Conservation (phyloP, 2,113 vertebrate genomes). For the Gymnogyps californianus region DNA sequence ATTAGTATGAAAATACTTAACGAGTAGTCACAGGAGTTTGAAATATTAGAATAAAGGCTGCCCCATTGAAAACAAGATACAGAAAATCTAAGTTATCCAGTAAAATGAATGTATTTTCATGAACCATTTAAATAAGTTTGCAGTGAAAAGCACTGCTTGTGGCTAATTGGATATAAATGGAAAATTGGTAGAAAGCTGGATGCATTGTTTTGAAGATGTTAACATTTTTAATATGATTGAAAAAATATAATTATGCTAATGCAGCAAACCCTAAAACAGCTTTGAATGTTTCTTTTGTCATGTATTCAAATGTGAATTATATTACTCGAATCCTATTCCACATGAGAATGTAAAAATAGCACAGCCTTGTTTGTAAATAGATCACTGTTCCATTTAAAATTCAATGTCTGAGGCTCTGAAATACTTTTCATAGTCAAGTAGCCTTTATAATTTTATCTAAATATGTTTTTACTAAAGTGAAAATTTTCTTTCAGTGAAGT, state of each 20-base stretch:
- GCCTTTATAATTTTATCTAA: background rate
- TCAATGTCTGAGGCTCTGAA: background rate
- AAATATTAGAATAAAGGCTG: background rate
- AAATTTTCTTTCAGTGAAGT: background rate
- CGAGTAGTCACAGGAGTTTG: background rate
- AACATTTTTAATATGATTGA: conserved; percentile 15
- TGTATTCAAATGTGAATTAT: background rate
- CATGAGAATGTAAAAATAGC: background rate
- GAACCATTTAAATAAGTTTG: background rate
- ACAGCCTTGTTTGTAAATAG: background rate
- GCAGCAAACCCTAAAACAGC: background rate
- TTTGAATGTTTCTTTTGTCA: conserved; percentile 14
- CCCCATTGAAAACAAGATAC: background rate
- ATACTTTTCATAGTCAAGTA: background rate
- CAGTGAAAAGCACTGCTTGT: background rate
- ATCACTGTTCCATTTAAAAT: background rate
- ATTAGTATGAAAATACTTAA: background rate
- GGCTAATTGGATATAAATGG: background rate
- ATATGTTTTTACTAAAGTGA: background rate
- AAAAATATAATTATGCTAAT: conserved; percentile 31
- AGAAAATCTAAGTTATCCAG: background rate
- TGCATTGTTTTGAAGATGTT: conserved; percentile 26
- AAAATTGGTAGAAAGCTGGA: background rate
- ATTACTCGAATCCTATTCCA: background rate
- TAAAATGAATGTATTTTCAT: background rate